These are phyloP conservation scores for Pimpla rufipes DNA, from an alignment of 2,888 invertebrate species.

Conservation along the genomic window DNA sequence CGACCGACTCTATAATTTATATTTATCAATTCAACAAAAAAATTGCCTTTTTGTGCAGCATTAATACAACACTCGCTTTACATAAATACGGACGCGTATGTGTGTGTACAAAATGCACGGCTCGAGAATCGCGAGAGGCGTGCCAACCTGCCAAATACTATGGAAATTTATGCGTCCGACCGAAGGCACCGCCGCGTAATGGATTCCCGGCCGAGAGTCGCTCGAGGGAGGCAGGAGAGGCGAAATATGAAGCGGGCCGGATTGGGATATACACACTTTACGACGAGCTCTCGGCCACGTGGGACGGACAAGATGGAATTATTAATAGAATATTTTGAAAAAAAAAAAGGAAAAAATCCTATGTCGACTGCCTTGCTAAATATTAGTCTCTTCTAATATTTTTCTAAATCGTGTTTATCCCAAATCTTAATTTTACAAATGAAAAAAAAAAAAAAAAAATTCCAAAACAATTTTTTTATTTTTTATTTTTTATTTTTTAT, in stretches of 20 bases:
- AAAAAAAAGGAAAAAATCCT: no score
- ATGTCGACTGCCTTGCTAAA: no score
- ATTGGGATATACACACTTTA: slow-evolving; percentile 25
- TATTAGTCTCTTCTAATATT: no score
- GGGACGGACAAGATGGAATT: not conserved
- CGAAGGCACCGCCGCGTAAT: slow-evolving; percentile 73
- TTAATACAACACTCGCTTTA: slow-evolving; percentile 11
- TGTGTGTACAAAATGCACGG: not conserved
- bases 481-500: not conserved
- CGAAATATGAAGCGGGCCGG: slow-evolving; percentile 17
- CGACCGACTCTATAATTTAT: not conserved
- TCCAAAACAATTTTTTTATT: not conserved
- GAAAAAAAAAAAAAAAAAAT: not conserved
- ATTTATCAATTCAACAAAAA: not conserved
- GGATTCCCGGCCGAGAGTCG: slow-evolving; percentile 68
- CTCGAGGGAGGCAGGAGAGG: slow-evolving; percentile 15
- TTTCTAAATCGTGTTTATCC: no score
- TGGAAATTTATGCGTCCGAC: slow-evolving; percentile 82
- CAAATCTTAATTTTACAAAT: no score
- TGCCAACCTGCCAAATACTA: slow-evolving; percentile 83
- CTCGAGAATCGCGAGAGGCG: slow-evolving; percentile 76
- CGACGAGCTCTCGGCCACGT: not conserved
- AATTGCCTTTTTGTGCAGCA: not conserved
- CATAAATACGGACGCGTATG: not conserved
- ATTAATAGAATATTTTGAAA: not conserved